Conservation (phyloP, 1,140 invertebrate species). For the Drosophila pachea region DNA sequence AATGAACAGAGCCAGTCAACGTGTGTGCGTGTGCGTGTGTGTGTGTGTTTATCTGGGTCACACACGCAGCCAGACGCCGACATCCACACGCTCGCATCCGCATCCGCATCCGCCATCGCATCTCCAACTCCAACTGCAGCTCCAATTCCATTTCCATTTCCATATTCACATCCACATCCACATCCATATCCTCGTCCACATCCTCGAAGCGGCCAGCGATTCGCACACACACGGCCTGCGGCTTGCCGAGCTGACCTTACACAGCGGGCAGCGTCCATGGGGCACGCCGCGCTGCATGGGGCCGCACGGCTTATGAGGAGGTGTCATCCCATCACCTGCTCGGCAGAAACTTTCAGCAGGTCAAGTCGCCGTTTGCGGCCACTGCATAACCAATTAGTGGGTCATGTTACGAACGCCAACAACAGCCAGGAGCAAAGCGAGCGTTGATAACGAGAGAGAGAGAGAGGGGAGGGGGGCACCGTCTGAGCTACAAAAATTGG, state of each 20-base stretch:
- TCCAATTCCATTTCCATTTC: constrained; percentile 41
- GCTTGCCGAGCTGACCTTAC: constrained; percentile 68
- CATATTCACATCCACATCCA: constrained; percentile 37
- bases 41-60: constrained; percentile 64
- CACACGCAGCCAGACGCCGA: constrained; percentile 39
- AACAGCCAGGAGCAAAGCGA: neutral
- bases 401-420: constrained; percentile 52
- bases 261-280: constrained; percentile 37
- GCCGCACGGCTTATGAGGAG: constrained; percentile 38
- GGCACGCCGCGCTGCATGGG: neutral
- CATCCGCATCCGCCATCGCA: constrained; percentile 44
- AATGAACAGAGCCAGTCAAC: constrained; percentile 39
- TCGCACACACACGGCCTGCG: constrained; percentile 44
- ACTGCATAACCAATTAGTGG: constrained; percentile 64
- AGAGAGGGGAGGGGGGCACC: neutral
- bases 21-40: constrained; percentile 9
- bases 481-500: neutral
- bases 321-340: constrained; percentile 57
- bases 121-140: constrained; percentile 26
- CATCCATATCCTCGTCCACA: too few species aligned
- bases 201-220: neutral
- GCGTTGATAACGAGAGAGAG: constrained; percentile 14
- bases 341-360: constrained; percentile 63
- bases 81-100: constrained; percentile 38
- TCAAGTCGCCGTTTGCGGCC: constrained; percentile 55